Base-by-base conservation (phyloP, 2,888 invertebrate genomes). In the Caenorhabditis sp. region DNA sequence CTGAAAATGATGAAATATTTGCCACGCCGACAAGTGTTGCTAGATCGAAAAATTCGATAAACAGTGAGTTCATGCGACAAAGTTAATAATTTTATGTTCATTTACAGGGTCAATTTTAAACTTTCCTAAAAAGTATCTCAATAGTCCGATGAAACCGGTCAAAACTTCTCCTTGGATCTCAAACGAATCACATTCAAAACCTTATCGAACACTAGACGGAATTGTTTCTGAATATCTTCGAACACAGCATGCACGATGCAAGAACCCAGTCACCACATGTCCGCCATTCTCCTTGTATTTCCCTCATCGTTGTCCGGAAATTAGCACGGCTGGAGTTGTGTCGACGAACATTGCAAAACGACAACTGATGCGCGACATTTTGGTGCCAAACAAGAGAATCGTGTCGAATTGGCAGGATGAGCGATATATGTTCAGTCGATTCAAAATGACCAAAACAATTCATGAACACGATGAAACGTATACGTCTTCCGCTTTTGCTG, bases 171-270 rank as follows among this genome's bases (percentile, higher is more conserved):
- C 19, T 26, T 2, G 1, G 23, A 19, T 8, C 8, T 21, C n/a
- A 23, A 51, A 26, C 37, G 8, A 21, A n/a, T 14, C n/a, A 19
- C 1, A 0, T 12, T 27, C 26, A 23, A 24, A 51, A 8, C 59
- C 59, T 1, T 49, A 43, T 59, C 43, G 59, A 49, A 2, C 43
- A 4, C 24, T 59, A 1, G 59, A 59, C 49, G 59, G 37, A 24
- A 59, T 59, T 43, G 19, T 61, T 1, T n/a, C 60, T 43, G 60
- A 51, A 19, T 51, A 60, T 51, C 37, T 51, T n/a, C 21, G 55
- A 24, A 95, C 95, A 90, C 97, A 99, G 89, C 99, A 99, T 90
- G 93, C 96, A n/a, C 90, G 95, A 8, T 99, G 99, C 90, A 94
- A 94, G 89, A 95, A 97, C 89, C 99, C 99, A 0, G 95, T 99